These are phyloP conservation scores for Heliconius hortense DNA, from an alignment of 2,888 invertebrate species.

Conservation along the genomic window DNA sequence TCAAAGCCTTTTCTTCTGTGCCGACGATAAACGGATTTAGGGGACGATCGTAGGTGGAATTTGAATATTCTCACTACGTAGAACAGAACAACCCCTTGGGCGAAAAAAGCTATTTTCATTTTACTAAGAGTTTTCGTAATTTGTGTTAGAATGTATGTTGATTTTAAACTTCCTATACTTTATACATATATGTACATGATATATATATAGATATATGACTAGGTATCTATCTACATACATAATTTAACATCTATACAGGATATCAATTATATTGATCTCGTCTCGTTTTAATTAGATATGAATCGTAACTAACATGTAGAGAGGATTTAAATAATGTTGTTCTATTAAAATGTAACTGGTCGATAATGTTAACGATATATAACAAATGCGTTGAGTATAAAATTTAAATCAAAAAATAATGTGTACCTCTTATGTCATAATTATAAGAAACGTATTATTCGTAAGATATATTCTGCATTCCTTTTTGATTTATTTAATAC, in stretches of 20 bases:
- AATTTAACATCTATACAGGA: neutral
- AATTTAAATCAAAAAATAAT: no score
- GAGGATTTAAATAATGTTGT: neutral
- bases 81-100: constrained; percentile 33
- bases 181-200: no score
- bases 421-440: no score
- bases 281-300: neutral
- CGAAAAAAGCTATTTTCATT: constrained; percentile 32
- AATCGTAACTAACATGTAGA: neutral
- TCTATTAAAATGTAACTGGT: neutral
- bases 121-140: constrained; percentile 25
- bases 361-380: neutral
- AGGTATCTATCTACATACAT: neutral
- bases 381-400: neutral
- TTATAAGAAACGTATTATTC: no score
- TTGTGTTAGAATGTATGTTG: constrained; percentile 16
- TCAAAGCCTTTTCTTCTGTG: constrained; percentile 43
- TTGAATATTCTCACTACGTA: constrained; percentile 38
- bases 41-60: constrained; percentile 41
- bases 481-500: no score
- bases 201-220: no score
- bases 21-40: constrained; percentile 45
- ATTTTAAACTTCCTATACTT: neutral
- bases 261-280: neutral
- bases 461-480: no score